Conservation (phyloP, 1,140 invertebrate species). For the Rhagoletis zephyria region DNA sequence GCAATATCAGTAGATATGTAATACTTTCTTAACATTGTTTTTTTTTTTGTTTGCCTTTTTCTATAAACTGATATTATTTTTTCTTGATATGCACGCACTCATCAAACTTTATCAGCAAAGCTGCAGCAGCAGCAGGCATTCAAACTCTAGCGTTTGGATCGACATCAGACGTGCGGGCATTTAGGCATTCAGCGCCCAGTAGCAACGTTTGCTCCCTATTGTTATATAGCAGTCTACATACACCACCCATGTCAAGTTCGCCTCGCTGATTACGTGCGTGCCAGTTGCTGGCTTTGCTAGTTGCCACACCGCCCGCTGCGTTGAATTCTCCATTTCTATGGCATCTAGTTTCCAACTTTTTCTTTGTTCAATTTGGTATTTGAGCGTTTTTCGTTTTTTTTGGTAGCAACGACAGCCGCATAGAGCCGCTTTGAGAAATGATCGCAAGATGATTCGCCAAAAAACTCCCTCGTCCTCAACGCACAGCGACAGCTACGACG, state of each 20-base stretch:
- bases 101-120: conserved; percentile 34
- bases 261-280: conserved; percentile 2
- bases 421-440: conserved; percentile 68
- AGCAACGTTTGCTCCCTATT: conserved; percentile 26
- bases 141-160: not conserved
- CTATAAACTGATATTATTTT: not conserved
- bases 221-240: not conserved
- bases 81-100: conserved; percentile 21
- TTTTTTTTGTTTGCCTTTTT: not conserved
- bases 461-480: conserved; percentile 57
- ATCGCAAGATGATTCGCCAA: conserved; percentile 72
- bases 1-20: not conserved
- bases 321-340: conserved; percentile 27
- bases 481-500: not conserved
- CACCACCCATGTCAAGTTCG: conserved; percentile 47
- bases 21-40: conserved; percentile 10
- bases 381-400: not conserved
- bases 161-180: not conserved
- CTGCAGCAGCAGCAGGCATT: not conserved
- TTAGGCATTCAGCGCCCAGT: not conserved
- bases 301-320: conserved; percentile 34
- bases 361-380: conserved; percentile 30
- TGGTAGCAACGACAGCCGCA: conserved; percentile 53
- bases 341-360: conserved; percentile 45
- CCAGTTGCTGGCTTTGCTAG: conserved; percentile 8